Percentiles rank a stretch among this genome's conserved stretches.
Conservation (phyloP, 2,888 invertebrate genomes). For the Apomyelois bistriatella region DNA sequence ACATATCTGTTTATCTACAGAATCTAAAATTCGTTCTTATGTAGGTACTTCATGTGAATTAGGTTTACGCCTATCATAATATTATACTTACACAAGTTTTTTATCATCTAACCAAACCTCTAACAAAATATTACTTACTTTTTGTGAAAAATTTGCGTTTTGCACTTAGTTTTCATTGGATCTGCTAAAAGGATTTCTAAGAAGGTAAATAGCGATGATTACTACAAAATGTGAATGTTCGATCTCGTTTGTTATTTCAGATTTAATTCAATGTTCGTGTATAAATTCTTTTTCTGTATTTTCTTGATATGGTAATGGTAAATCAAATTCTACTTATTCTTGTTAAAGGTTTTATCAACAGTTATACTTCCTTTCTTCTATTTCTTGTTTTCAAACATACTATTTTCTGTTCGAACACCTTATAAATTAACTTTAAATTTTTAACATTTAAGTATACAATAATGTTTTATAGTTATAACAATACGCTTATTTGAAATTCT, state of each 20-base stretch:
- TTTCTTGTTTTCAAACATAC: neutral
- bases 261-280: neutral
- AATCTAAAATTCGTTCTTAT: constrained; percentile 7
- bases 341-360: neutral
- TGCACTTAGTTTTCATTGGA: constrained; percentile 4
- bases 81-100: neutral
- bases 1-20: constrained; percentile 11
- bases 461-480: too few relatives aligned
- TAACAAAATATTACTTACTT: neutral
- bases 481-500: too few relatives aligned
- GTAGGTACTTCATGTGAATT: neutral
- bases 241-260: neutral
- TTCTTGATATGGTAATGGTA: neutral
- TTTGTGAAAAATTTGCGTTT: constrained; percentile 1
- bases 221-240: constrained; percentile 5
- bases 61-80: neutral
- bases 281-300: constrained; percentile 1
- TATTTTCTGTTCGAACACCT: neutral
- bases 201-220: constrained; percentile 14
- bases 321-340: neutral
- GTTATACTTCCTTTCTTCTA: neutral
- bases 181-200: constrained; percentile 1
- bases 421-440: neutral
- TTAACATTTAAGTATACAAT: neutral
- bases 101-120: neutral